Conservation (phyloP, 2,888 invertebrate genomes). For the Polyploca ridens region DNA sequence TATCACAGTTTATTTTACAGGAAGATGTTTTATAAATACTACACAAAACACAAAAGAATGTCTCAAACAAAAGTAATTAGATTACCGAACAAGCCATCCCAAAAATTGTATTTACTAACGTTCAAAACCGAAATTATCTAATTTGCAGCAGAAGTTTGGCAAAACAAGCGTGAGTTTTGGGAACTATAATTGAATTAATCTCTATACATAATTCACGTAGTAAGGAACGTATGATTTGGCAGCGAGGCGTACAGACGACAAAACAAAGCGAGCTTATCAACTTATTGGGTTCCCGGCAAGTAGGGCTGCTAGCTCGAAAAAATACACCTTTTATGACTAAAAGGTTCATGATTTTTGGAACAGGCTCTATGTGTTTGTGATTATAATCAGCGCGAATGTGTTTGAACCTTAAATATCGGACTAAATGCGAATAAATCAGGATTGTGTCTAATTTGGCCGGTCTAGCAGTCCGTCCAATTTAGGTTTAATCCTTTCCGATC, state of each 20-base stretch:
- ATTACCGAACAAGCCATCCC: not conserved
- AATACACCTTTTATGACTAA: not conserved
- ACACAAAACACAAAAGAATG: not conserved
- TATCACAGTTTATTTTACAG: too few relatives aligned
- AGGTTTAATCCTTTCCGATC: too few relatives aligned
- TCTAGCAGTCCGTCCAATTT: too few relatives aligned
- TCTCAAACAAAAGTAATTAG: not conserved
- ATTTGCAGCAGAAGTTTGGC: slow-evolving; percentile 13
- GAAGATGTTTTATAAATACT: not conserved
- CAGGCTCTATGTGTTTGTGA: too few relatives aligned
- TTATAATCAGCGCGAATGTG: too few relatives aligned
- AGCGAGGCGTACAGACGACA: slow-evolving; percentile 13
- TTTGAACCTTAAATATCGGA: too few relatives aligned
- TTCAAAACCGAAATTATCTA: slow-evolving; percentile 16
- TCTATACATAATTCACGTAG: slow-evolving; percentile 13
- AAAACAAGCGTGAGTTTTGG: slow-evolving; percentile 12
- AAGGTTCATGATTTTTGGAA: too few relatives aligned
- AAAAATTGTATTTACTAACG: slow-evolving; percentile 4
- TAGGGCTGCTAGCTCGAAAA: not conserved
- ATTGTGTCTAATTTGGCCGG: too few relatives aligned
- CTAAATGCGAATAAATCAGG: too few relatives aligned
- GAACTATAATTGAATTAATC: slow-evolving; percentile 20
- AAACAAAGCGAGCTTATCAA: slow-evolving; percentile 15
- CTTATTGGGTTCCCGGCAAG: slow-evolving; percentile 15
- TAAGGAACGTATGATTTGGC: slow-evolving; percentile 16